Evolutionary conservation across 2,113 vertebrate species (phyloP).

Genomic region (Lates calcarifer): DNA sequence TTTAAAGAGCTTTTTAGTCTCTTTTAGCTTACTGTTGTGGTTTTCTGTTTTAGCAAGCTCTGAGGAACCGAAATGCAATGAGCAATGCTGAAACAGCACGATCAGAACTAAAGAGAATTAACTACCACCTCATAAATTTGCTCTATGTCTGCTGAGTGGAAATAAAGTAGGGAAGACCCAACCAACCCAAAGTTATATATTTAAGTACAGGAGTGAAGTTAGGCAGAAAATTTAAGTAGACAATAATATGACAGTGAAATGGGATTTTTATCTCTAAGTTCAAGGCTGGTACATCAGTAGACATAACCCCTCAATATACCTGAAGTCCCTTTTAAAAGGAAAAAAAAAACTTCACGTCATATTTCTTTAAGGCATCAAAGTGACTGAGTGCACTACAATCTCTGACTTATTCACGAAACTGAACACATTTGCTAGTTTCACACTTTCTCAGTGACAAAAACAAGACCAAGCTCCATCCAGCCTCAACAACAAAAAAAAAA

Average conservation of each 20-base stretch:
- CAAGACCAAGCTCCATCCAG: constrained; percentile 5
- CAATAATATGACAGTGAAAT: constrained; percentile 3
- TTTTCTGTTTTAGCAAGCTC: background rate
- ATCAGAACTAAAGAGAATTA: no score
- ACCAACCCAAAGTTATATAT: background rate
- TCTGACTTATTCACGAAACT: constrained; percentile 16
- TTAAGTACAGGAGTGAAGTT: background rate
- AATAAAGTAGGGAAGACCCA: background rate
- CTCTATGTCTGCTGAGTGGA: background rate
- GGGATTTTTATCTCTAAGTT: constrained; percentile 2
- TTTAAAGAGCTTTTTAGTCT: background rate
- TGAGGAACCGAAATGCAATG: no score
- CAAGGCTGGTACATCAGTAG: background rate
- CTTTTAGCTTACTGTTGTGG: background rate
- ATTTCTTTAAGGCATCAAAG: background rate
- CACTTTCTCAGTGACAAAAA: background rate
- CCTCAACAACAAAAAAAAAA: background rate
- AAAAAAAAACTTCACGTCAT: background rate
- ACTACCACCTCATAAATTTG: background rate
- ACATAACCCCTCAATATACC: background rate
- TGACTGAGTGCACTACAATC: background rate
- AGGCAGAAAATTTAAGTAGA: background rate
- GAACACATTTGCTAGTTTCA: background rate
- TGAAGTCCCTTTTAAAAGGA: background rate
- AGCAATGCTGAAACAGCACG: no score